These are phyloP conservation scores for Heliconius congener DNA, from an alignment of 1,140 invertebrate species.

Conservation along the genomic window DNA sequence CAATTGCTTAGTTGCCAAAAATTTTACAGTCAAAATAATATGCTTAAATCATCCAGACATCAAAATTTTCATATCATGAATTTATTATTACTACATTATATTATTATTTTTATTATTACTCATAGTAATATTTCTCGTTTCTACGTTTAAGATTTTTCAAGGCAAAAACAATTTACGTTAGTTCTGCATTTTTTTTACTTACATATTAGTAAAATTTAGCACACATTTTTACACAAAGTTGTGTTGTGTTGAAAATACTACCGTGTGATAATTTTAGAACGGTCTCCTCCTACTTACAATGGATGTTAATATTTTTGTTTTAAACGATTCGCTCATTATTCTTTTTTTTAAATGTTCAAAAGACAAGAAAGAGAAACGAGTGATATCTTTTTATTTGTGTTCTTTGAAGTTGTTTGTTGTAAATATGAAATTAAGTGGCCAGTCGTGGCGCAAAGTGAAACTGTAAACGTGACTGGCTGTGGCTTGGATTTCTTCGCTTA, in stretches of 20 bases:
- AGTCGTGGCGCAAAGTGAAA: too few relatives aligned
- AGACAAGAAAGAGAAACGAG: background rate
- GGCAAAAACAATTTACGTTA: too few relatives aligned
- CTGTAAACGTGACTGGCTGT: too few relatives aligned
- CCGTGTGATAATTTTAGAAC: constrained; percentile 23
- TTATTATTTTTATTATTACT: too few relatives aligned
- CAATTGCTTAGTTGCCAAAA: too few relatives aligned
- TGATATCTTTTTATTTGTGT: background rate
- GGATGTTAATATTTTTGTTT: constrained; percentile 14
- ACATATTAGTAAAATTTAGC: background rate
- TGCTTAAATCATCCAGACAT: too few relatives aligned
- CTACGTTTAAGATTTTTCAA: too few relatives aligned
- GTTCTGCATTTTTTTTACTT: background rate
- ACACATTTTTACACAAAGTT: constrained; percentile 1
- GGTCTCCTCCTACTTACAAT: constrained; percentile 15
- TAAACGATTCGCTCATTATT: constrained; percentile 12
- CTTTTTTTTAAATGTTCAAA: background rate
- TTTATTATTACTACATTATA: too few relatives aligned
- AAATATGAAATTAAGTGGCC: background rate
- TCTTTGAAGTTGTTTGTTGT: background rate
- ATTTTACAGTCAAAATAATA: too few relatives aligned
- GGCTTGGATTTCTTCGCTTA: too few relatives aligned
- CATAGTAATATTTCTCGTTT: too few relatives aligned
- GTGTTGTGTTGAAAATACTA: background rate
- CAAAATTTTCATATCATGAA: too few relatives aligned